Percentiles rank a stretch among this genome's conserved stretches.
phyloP scores from a whole-genome alignment of 2,113 vertebrate genomes.

The Balaenoptera acutorostrata region DNA sequence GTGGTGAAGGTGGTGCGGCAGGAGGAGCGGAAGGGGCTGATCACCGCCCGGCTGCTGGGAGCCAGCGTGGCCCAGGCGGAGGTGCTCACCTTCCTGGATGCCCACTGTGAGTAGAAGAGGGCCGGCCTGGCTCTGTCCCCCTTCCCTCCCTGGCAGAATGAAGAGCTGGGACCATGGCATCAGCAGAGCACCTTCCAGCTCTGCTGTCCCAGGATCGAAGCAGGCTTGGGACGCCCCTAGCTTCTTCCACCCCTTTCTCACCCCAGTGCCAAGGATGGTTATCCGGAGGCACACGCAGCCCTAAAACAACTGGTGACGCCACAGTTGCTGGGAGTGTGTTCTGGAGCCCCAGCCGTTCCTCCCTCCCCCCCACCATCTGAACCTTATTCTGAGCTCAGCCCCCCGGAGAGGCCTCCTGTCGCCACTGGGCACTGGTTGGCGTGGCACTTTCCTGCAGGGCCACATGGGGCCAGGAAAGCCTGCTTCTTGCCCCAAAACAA shows the following conservation, averaged over 20 bases:
- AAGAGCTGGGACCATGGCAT: background rate
- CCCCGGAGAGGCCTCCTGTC: background rate
- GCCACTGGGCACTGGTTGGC: background rate
- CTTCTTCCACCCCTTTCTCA: background rate
- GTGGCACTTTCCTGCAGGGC: background rate
- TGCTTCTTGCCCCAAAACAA: background rate
- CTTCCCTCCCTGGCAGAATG: background rate
- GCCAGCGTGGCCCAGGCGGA: slow-evolving; percentile 89
- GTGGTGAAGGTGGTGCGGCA: slow-evolving; percentile 92
- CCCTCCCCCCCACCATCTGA: accelerated
- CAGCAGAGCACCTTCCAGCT: background rate
- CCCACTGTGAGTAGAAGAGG: slow-evolving; percentile 89
- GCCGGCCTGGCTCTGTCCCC: background rate
- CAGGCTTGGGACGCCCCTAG: background rate
- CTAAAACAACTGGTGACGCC: background rate
- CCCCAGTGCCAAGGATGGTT: background rate
- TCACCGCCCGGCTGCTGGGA: slow-evolving; percentile 92
- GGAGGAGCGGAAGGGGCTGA: slow-evolving; percentile 92
- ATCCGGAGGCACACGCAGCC: background rate
- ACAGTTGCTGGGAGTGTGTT: background rate
- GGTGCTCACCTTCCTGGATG: slow-evolving; percentile 89
- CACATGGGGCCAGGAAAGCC: background rate
- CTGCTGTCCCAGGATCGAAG: background rate
- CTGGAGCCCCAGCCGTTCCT: background rate
- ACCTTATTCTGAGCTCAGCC: background rate